Base-by-base conservation (phyloP, 2,113 vertebrate genomes). In the Amphiprion percula region DNA sequence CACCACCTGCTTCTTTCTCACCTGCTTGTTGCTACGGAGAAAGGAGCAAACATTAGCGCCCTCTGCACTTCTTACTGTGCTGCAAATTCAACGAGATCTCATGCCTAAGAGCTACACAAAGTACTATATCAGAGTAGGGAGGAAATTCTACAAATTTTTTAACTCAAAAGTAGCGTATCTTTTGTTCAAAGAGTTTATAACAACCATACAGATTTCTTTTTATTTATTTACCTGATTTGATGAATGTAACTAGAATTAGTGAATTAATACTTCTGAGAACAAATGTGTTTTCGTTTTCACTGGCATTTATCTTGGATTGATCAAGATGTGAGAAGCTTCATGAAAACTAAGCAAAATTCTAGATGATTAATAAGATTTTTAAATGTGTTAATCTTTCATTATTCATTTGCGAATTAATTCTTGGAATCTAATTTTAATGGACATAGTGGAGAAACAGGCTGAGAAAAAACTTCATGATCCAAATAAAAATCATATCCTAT, bases 1-100 rank as follows among this genome's bases (percentile, higher is more conserved):
- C 78, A 66, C 82, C 86, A 87, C 79, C n/a, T 86, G 72, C 89
- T 87, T 90, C 90, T 93, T 92, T 90, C 79, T 93, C 92, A 92
- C 90, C 80, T 90, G 89, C 87, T 90, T 92, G 86, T 90, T 77
- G 88, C 85, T 86, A 21, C 73, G 88, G 88, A 93, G 54, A 74
- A 80, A 87, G 82, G 61, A 73, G 37, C 56, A 37, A 58, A 79
- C 69, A 61, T 76, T 66, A 39, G 39, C 10, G 2, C 69, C 76
- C 66, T 73, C 73, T 76, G 47, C 70, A 84, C 53, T 55, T 83
- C 80, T 74, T 84, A 69, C 79, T 77, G 49, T 50, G 55, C 46
- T 73, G 69, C 63, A 50, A 68, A 65, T 72, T 79, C 44, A 55
- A 21, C 63, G 66, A 68, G 46, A 83, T 75, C 71, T 72, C 19